Percentiles rank a stretch among this genome's conserved stretches.
phyloP scores from a whole-genome alignment of 2,797 vertebrate genomes.

The Melanotaenia parkinsoni region DNA sequence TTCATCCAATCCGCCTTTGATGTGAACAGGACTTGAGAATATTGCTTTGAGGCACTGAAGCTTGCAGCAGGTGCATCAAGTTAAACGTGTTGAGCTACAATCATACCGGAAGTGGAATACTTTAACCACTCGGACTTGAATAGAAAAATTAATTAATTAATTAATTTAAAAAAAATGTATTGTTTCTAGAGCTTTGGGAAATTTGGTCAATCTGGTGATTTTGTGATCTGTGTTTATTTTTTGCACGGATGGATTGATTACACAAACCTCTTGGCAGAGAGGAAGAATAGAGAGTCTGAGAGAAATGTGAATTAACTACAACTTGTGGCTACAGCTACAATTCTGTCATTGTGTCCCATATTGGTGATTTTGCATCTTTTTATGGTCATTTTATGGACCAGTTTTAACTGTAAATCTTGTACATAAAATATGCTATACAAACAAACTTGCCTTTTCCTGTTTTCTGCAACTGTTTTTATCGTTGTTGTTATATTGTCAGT shows the following conservation, averaged over 20 bases:
- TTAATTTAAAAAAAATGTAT: too few species aligned
- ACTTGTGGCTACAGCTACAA: background rate
- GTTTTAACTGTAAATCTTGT: background rate
- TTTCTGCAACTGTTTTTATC: background rate
- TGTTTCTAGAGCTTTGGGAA: background rate
- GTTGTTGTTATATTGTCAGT: background rate
- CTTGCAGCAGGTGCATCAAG: conserved; percentile 25
- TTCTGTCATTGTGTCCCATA: background rate
- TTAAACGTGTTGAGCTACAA: background rate
- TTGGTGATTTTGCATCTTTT: background rate
- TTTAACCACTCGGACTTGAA: conserved; percentile 15
- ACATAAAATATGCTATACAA: too few species aligned
- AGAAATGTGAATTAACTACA: too few species aligned
- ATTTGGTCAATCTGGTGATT: background rate
- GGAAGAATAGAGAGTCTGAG: background rate
- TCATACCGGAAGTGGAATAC: conserved; percentile 35
- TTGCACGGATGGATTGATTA: background rate
- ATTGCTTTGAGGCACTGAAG: conserved; percentile 19
- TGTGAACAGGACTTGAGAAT: conserved; percentile 1
- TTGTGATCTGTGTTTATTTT: background rate
- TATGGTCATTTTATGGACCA: background rate
- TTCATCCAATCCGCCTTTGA: background rate
- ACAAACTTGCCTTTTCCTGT: too few species aligned
- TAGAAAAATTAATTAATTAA: background rate
- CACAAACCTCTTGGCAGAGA: background rate